These are phyloP conservation scores for Gryon sp. DNA, from an alignment of 1,140 invertebrate genomes.

Conservation along the genomic window DNA sequence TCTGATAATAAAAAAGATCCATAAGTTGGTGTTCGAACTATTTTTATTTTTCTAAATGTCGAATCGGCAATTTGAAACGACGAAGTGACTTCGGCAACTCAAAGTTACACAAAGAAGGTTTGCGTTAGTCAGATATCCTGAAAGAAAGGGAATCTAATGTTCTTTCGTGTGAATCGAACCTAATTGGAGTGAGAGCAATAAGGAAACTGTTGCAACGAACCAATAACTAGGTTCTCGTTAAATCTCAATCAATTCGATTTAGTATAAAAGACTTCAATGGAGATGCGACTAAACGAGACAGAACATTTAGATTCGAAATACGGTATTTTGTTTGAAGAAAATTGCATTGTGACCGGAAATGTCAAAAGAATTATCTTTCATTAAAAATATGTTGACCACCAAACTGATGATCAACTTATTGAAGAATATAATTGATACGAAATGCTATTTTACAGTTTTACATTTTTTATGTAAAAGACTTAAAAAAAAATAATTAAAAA, in stretches of 20 bases:
- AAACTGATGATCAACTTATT: too few species aligned
- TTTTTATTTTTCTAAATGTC: slow-evolving; percentile 44
- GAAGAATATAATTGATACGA: too few species aligned
- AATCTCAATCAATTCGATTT: slow-evolving; percentile 49
- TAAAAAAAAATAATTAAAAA: too few species aligned
- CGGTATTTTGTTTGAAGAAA: slow-evolving; percentile 36
- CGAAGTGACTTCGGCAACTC: slow-evolving; percentile 36
- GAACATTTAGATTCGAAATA: slow-evolving; percentile 12
- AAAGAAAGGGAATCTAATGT: slow-evolving; percentile 54
- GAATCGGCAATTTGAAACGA: slow-evolving; percentile 41
- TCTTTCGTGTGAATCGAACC: slow-evolving; percentile 54
- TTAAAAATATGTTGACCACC: slow-evolving; percentile 46
- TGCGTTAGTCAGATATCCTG: slow-evolving; percentile 52
- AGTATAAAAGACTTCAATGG: slow-evolving; percentile 1
- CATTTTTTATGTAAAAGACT: too few species aligned
- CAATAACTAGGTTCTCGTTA: slow-evolving; percentile 31
- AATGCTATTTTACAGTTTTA: too few species aligned
- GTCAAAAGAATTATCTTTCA: slow-evolving; percentile 17
- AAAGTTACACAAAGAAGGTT: slow-evolving; percentile 42
- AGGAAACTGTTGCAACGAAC: slow-evolving; percentile 41
- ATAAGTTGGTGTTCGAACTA: slow-evolving; percentile 26
- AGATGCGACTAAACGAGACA: slow-evolving; percentile 3
- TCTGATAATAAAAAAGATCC: too few species aligned
- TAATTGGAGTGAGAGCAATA: slow-evolving; percentile 53
- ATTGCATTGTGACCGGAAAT: slow-evolving; percentile 27